phyloP scores from a whole-genome alignment of 2,797 vertebrate genomes.

The Sebastes oblongus region DNA sequence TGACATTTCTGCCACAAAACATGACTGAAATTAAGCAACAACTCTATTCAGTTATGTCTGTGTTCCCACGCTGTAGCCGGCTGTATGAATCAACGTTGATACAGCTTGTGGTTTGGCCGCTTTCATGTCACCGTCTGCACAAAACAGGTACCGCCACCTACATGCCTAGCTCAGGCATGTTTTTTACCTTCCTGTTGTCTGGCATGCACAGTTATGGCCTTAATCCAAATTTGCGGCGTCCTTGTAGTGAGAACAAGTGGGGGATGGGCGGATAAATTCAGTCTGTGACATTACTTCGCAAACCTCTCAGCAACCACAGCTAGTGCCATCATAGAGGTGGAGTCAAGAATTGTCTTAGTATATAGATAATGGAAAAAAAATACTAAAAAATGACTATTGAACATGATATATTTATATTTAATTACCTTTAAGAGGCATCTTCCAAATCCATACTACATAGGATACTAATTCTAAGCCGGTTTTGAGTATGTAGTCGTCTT shows the following conservation, averaged over 20 bases:
- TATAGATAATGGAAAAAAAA: background rate
- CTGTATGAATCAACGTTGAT: background rate
- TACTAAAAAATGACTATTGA: background rate
- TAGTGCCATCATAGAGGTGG: background rate
- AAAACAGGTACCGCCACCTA: constrained; percentile 39
- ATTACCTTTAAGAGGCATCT: background rate
- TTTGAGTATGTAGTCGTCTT: background rate
- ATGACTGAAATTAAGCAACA: background rate
- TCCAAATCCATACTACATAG: background rate
- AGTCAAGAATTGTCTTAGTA: background rate
- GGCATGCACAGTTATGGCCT: constrained; percentile 9
- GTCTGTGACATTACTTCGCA: background rate
- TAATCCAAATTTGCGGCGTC: constrained; percentile 15
- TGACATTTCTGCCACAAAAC: background rate
- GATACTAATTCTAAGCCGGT: background rate
- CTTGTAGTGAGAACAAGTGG: background rate
- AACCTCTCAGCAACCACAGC: background rate
- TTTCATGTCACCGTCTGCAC: constrained; percentile 1
- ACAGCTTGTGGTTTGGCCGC: background rate
- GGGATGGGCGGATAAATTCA: background rate
- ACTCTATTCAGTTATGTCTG: background rate
- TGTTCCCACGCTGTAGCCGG: background rate
- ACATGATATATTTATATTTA: background rate
- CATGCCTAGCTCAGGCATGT: constrained; percentile 18
- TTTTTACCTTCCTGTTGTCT: constrained; percentile 17